These are phyloP conservation scores for Laterallus jamaicensis DNA, from an alignment of 2,113 vertebrate genomes.

Conservation along the genomic window DNA sequence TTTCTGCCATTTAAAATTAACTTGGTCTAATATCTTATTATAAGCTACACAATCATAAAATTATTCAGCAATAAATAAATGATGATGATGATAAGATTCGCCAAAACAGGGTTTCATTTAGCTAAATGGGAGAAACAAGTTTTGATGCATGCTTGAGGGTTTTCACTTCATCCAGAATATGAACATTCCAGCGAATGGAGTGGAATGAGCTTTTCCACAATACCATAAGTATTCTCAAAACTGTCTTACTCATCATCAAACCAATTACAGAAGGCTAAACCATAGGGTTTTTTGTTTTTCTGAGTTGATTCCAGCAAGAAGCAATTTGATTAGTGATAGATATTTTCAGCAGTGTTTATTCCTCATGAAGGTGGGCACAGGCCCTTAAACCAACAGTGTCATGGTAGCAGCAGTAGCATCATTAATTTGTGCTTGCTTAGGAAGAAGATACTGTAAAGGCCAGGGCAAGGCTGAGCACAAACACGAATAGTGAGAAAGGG, in stretches of 20 bases:
- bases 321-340: background rate
- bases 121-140: background rate
- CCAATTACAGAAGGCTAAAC: background rate
- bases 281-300: background rate
- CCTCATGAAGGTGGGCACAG: background rate
- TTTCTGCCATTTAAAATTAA: background rate
- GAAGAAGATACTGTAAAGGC: background rate
- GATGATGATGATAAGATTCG: accelerated
- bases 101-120: background rate
- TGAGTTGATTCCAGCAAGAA: background rate
- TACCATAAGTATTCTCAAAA: background rate
- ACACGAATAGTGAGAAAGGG: background rate
- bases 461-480: background rate
- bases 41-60: background rate
- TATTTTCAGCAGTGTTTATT: background rate
- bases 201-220: background rate
- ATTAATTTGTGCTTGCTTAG: background rate
- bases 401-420: background rate
- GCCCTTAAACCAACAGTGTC: background rate
- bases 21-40: background rate
- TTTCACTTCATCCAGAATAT: background rate
- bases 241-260: background rate
- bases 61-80: background rate
- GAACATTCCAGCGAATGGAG: background rate
- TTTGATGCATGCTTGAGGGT: background rate